These are phyloP conservation scores for Antennarius striatus DNA, from an alignment of 2,113 vertebrate species.

Conservation along the genomic window DNA sequence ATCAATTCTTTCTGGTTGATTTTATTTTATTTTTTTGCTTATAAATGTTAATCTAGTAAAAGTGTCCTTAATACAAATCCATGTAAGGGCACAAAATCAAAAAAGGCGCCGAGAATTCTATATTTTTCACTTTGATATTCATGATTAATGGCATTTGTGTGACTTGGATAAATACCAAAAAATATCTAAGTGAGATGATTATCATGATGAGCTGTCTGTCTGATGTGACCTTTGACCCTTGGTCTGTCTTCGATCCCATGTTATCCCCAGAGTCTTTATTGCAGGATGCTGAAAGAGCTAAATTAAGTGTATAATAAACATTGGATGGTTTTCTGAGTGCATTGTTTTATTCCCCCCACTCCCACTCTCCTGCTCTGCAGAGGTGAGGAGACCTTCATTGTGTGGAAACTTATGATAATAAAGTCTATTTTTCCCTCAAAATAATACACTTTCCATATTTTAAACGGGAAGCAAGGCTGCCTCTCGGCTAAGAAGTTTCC, in stretches of 20 bases:
- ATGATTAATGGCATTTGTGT: too few species aligned
- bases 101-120: too few species aligned
- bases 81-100: too few species aligned
- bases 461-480: conserved; percentile 16
- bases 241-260: conserved; percentile 14
- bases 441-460: conserved; percentile 19
- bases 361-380: background rate
- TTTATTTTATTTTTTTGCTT: too few species aligned
- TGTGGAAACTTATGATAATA: too few species aligned
- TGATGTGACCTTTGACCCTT: conserved; percentile 44
- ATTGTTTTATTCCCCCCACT: conserved; percentile 1
- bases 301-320: conserved; percentile 7
- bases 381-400: background rate
- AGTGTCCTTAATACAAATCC: too few species aligned
- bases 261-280: conserved; percentile 56
- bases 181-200: conserved; percentile 28
- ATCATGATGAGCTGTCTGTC: conserved; percentile 23
- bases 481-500: conserved; percentile 10
- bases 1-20: too few species aligned
- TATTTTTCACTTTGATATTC: too few species aligned
- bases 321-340: conserved; percentile 5
- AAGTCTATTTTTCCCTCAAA: conserved; percentile 14
- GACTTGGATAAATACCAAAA: too few species aligned
- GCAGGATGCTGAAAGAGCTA: conserved; percentile 16
- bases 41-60: too few species aligned